phyloP scores from a whole-genome alignment of 37 sponge, comb jelly and placozoan species.

The Hormiphora californensis region DNA sequence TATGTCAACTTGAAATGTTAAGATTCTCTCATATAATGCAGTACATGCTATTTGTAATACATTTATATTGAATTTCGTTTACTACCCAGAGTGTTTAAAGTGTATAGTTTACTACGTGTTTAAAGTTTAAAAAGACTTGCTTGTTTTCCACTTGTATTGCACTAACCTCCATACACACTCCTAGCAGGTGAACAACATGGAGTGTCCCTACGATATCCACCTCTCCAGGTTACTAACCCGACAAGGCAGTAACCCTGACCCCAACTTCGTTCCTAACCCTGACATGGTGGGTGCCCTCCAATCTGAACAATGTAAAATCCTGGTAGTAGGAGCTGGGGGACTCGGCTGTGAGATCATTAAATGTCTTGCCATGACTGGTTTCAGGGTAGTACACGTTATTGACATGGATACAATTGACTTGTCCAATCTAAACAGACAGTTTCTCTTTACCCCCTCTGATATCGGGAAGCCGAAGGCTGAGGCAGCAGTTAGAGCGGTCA shows the following conservation, averaged over 20 bases:
- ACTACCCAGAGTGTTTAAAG: no score
- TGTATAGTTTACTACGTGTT: no score
- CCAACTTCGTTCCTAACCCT: constrained; percentile 25
- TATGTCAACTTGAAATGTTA: no score
- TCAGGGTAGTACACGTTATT: constrained; percentile 83
- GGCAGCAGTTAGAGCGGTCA: constrained; percentile 82
- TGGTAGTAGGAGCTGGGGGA: constrained; percentile 97
- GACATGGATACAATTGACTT: constrained; percentile 99
- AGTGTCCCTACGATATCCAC: constrained; percentile 37
- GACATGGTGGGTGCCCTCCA: constrained; percentile 58
- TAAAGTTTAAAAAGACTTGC: no score
- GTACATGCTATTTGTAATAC: no score
- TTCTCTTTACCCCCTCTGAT: constrained; percentile 84
- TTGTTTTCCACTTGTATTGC: no score
- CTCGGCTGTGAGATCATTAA: constrained; percentile 96
- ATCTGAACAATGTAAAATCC: constrained; percentile 68
- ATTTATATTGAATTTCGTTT: no score
- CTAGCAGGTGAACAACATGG: no score
- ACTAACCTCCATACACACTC: no score
- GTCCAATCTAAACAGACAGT: constrained; percentile 95
- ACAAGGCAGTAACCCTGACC: constrained; percentile 40
- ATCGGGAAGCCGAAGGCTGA: constrained; percentile 84
- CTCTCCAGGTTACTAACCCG: constrained; percentile 13
- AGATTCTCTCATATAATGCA: no score
- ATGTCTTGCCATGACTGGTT: constrained; percentile 86